phyloP scores from a whole-genome alignment of 2,113 vertebrate species.

The Ardeotis arabs region DNA sequence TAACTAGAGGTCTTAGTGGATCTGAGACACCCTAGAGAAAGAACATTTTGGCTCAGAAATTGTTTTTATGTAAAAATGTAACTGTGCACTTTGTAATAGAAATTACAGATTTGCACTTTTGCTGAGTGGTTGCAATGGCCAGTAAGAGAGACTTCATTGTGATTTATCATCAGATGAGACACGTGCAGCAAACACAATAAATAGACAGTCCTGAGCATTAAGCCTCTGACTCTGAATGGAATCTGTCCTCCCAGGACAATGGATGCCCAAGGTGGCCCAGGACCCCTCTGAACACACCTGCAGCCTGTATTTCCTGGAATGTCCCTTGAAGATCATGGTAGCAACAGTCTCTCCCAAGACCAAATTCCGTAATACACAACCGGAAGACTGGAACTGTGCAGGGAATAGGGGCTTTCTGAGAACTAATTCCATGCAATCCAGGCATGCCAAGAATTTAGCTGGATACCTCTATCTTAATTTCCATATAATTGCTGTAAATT shows the following conservation, averaged over 20 bases:
- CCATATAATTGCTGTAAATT: background rate
- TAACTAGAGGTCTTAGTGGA: background rate
- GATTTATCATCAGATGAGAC: background rate
- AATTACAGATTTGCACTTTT: background rate
- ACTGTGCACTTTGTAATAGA: background rate
- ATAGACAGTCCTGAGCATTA: background rate
- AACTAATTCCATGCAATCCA: background rate
- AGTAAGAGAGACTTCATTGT: background rate
- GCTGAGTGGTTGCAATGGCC: background rate
- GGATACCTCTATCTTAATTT: background rate
- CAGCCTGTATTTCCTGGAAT: background rate
- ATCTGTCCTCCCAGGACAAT: background rate
- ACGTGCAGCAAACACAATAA: background rate
- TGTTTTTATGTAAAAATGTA: background rate
- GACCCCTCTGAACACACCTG: rapidly evolving
- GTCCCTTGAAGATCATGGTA: background rate
- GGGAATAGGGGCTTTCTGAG: background rate
- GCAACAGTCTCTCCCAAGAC: background rate
- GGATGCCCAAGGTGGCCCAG: background rate
- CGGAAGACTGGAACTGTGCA: background rate
- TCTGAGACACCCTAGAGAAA: background rate
- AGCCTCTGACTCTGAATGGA: background rate
- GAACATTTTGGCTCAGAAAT: background rate
- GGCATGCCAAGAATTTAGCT: background rate
- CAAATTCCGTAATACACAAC: background rate